A percentile compares a stretch with the other conserved stretches of the same genome.
Evolutionary conservation across 2,888 invertebrate species (phyloP).

Genomic region (Synergus umbraculus): DNA sequence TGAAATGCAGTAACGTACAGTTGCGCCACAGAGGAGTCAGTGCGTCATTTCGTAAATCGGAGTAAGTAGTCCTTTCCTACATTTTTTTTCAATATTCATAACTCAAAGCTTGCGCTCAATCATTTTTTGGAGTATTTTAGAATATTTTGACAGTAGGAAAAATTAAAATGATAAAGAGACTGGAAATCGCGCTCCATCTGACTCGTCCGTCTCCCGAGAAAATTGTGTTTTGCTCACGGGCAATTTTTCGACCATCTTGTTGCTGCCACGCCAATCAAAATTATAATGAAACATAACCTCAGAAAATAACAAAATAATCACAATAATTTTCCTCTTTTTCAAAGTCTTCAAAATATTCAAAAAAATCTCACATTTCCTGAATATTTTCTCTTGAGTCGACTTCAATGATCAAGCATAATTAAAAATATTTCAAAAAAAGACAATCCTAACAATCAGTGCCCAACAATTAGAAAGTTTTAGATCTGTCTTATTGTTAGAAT

Average conservation of each 20-base stretch:
- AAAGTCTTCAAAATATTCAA: neutral
- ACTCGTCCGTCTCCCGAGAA: constrained; percentile 66
- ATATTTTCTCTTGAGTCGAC: neutral
- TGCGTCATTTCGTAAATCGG: constrained; percentile 58
- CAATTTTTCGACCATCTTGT: constrained; percentile 64
- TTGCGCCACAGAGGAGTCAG: constrained; percentile 59
- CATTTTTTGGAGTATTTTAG: neutral
- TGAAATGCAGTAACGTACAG: constrained; percentile 45
- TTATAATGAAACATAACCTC: constrained; percentile 70
- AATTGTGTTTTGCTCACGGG: constrained; percentile 74
- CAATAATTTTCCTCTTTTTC: neutral
- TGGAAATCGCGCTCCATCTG: constrained; percentile 36
- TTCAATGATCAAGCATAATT: neutral
- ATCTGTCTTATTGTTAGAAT: no score
- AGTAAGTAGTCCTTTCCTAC: constrained; percentile 47
- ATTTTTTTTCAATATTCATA: constrained; percentile 38
- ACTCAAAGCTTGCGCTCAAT: neutral
- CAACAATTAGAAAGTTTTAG: neutral
- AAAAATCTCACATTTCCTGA: neutral
- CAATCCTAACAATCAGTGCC: neutral
- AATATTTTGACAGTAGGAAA: constrained; percentile 5
- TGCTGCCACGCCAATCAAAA: constrained; percentile 75
- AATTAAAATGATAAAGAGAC: constrained; percentile 26
- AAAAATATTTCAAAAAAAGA: neutral
- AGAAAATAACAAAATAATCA: constrained; percentile 3